Conservation (phyloP, 1,140 invertebrate genomes). For the Argopecten irradians region DNA sequence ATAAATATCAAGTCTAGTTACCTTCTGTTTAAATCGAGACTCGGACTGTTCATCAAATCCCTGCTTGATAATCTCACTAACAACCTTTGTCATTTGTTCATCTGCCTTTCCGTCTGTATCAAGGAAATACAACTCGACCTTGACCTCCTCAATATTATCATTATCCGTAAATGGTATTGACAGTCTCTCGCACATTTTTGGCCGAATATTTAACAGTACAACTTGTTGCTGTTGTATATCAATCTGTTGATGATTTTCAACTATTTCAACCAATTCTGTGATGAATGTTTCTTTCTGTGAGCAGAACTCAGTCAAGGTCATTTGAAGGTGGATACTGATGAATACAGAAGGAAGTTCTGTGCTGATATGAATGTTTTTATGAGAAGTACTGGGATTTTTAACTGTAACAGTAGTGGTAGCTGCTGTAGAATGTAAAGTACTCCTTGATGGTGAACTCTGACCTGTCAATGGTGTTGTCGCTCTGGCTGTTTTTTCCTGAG, state of each 20-base stretch:
- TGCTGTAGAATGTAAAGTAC: neutral
- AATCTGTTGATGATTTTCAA: conserved; percentile 35
- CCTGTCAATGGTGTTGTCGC: neutral
- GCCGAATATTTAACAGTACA: conserved; percentile 41
- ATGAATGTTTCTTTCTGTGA: conserved; percentile 51
- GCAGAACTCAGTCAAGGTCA: conserved; percentile 70
- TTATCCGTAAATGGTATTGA: neutral
- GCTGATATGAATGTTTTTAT: neutral
- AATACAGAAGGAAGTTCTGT: conserved; percentile 41
- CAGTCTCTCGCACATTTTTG: conserved; percentile 41
- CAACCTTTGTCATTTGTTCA: conserved; percentile 55
- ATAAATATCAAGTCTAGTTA: conserved; percentile 24
- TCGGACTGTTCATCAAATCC: conserved; percentile 51
- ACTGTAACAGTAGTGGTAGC: neutral
- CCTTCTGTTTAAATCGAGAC: conserved; percentile 62
- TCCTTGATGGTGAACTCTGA: neutral
- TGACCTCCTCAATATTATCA: conserved; percentile 50
- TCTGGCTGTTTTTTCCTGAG: neutral
- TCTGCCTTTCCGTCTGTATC: conserved; percentile 62
- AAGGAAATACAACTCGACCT: conserved; percentile 62
- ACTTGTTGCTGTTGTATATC: conserved; percentile 53
- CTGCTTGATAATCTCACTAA: conserved; percentile 53
- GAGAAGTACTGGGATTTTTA: neutral
- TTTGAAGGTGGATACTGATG: conserved; percentile 58
- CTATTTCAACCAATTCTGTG: conserved; percentile 59